phyloP scores from a whole-genome alignment of 1,140 invertebrate genomes.

The Ectropis grisescens region DNA sequence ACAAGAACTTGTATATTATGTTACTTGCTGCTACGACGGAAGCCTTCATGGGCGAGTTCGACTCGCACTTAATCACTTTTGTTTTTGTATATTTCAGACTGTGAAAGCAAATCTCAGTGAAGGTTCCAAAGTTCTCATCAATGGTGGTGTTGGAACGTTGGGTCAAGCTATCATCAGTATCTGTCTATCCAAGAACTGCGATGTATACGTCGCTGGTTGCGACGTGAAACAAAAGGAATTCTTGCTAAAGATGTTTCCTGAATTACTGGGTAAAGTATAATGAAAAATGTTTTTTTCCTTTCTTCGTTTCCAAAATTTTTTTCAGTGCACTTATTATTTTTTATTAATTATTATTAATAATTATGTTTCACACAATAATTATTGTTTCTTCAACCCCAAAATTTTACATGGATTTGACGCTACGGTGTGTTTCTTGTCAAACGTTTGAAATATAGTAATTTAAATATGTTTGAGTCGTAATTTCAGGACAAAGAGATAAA shows the following conservation, averaged over 20 bases:
- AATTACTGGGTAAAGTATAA: conserved; percentile 11
- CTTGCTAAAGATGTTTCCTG: conserved; percentile 27
- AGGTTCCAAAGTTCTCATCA: too few relatives aligned
- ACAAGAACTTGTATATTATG: too few relatives aligned
- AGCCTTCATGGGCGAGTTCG: too few relatives aligned
- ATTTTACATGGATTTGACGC: too few relatives aligned
- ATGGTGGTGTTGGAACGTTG: conserved; percentile 82
- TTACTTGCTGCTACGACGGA: too few relatives aligned
- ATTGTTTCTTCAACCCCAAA: neutral
- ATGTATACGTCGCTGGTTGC: conserved; percentile 70
- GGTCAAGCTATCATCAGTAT: conserved; percentile 81
- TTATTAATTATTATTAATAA: neutral
- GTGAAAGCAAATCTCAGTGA: too few relatives aligned
- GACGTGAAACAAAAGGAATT: conserved; percentile 48
- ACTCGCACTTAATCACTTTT: too few relatives aligned
- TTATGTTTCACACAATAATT: neutral
- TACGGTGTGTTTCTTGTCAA: neutral
- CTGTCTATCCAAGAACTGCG: conserved; percentile 32
- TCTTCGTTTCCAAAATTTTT: neutral
- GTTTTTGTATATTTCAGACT: too few relatives aligned
- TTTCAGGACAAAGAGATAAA: too few relatives aligned
- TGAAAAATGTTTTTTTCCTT: neutral
- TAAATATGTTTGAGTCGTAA: too few relatives aligned
- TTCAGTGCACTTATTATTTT: neutral
- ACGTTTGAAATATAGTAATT: neutral